Evolutionary conservation across 2,888 invertebrate species (phyloP).

Genomic region (Acanthosoma haemorrhoidale): DNA sequence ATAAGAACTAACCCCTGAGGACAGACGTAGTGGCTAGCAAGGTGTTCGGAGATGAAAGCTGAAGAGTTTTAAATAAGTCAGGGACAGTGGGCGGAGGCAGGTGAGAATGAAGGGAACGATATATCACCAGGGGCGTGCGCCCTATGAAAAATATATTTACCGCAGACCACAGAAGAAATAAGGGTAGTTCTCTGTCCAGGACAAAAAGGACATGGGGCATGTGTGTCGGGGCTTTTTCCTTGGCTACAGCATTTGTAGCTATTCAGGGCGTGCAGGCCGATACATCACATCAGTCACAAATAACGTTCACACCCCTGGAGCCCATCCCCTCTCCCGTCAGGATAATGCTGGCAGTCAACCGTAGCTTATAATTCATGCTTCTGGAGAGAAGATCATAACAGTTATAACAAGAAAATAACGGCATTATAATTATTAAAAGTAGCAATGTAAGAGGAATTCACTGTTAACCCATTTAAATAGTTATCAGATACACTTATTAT

Average conservation of each 20-base stretch:
- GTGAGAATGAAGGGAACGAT: conserved; percentile 2
- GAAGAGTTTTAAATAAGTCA: not conserved
- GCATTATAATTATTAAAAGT: no score
- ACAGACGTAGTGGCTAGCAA: not conserved
- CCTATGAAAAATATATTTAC: not conserved
- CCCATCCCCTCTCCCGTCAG: no score
- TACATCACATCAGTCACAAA: not conserved
- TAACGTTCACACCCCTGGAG: no score
- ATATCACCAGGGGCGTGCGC: conserved; percentile 7
- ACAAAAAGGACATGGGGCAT: not conserved
- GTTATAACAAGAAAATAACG: no score
- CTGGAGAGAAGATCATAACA: no score
- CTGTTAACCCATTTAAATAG: no score
- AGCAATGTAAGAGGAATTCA: no score
- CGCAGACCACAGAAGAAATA: not conserved
- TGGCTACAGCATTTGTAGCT: conserved; percentile 5
- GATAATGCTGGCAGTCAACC: no score
- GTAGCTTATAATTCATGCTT: no score
- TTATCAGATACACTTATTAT: no score
- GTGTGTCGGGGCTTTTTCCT: not conserved
- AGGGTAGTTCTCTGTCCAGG: not conserved
- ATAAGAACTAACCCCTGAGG: not conserved
- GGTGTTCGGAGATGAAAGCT: conserved; percentile 7
- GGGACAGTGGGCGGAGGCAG: not conserved
- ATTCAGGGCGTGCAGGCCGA: not conserved